Evolutionary conservation across 2,888 invertebrate species (phyloP), one percentile per base, ranked within the genome.

Genomic region (Andrena hattorfiana): DNA sequence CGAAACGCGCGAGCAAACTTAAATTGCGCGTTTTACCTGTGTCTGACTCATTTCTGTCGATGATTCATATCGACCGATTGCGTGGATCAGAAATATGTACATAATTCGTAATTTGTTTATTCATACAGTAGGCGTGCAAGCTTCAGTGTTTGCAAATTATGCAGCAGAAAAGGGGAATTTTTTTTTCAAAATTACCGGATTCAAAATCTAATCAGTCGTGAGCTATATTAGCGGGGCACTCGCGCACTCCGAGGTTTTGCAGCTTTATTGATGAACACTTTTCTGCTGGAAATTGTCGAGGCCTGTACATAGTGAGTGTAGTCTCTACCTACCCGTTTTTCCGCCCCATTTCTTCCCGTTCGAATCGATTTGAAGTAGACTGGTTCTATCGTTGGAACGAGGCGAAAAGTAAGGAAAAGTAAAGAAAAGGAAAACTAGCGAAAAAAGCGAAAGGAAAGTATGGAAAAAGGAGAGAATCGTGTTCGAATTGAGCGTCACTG

Each of bases 401-500:
- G 42, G 5, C 16, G 42, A 42, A 42, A 16, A 16, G 16, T 16
- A 42, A 42, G 16, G 42, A 16, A 5, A 5, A 1, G 4, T 16
- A 8, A 30, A 2, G 60, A 2, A n/a, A 60, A 30, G 30, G 7
- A 60, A 30, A 60, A 30, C n/a, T 10, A 1, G 42, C 42, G 42
- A 8, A 60, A 30, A 8, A 30, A 30, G 26, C n/a, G 23, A 30
- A 49, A 48, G 6, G 49, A 13, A 6, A 26, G 28, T 16, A 42
- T 42, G 26, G 23, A 51, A 35, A 13, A 23, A 72, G n/a, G 16
- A 32, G 16, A 23, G 30, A 1, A 23, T 13, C 28, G 64, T 20
- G 23, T 54, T 72, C 6, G 66, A 73, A 77, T 68, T 86, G 86
- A 86, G 86, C 77, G 74, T 59, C 86, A 74, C 86, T 81, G 84